Evolutionary conservation across 1,140 invertebrate genomes (phyloP).

Genomic region (Hesperophylax magnus): DNA sequence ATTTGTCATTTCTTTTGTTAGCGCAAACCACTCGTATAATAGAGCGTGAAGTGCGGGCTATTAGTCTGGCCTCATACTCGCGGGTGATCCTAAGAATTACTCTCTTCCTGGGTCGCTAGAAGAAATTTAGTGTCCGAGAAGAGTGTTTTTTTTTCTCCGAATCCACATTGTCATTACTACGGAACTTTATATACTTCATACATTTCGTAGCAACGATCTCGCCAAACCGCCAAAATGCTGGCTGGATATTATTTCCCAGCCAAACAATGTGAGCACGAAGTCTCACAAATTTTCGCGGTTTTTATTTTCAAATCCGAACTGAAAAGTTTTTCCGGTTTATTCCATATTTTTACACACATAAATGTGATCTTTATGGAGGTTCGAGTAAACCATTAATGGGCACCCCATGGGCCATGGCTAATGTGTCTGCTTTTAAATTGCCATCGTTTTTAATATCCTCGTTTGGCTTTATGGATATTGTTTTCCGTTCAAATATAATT

Average conservation of each 20-base stretch:
- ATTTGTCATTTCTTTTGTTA: no score
- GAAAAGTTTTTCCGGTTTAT: conserved; percentile 9
- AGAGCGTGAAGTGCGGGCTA: no score
- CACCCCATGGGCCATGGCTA: conserved; percentile 7
- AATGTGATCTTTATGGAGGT: conserved; percentile 15
- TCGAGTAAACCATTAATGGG: conserved; percentile 10
- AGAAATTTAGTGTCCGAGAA: background rate
- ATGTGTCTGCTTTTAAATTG: conserved; percentile 19
- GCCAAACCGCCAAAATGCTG: background rate
- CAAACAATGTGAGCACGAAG: conserved; percentile 8
- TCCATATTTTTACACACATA: conserved; percentile 1
- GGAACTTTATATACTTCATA: conserved; percentile 6
- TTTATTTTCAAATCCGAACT: background rate
- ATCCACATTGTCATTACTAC: conserved; percentile 3
- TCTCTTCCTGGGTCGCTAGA: background rate
- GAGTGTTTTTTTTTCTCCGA: background rate
- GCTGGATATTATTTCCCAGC: background rate
- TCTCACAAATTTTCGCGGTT: background rate
- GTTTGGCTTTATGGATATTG: conserved; percentile 34
- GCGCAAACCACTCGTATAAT: no score
- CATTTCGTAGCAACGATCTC: conserved; percentile 10
- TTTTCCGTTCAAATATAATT: conserved; percentile 27
- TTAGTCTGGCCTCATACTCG: no score
- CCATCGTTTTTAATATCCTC: conserved; percentile 23
- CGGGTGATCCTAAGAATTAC: conserved; percentile 10